Base-by-base conservation (phyloP, 2,888 invertebrate genomes). In the Limnephilus lunatus region DNA sequence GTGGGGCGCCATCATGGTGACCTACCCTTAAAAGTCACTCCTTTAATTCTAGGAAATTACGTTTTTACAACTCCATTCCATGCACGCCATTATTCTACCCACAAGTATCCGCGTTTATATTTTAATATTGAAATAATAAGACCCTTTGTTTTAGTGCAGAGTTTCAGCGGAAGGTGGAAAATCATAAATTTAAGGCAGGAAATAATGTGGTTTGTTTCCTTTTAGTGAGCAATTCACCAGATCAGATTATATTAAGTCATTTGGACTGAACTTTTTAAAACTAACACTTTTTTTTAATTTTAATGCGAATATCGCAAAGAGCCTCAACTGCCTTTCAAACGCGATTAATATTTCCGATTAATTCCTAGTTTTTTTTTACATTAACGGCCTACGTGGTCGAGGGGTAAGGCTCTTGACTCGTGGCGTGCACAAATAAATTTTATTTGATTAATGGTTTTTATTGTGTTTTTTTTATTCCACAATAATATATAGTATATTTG, bases 21-120 rank as follows among this genome's bases (percentile, higher is more conserved):
- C 82, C 82, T 35, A 83, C 82, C 82, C 32, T 83, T 35, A 83
- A 83, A 82, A 32, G 82, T 83, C 82, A 32, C 32, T 31, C 82
- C 82, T 32, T 83, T 83, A 83, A 83, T 32, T 19, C 32, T 31
- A 32, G 31, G 32, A 83, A 83, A 83, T 32, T 83, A 83, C 32
- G 32, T 25, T 32, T 82, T 83, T 32, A 83, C 68, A 68, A 68
- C 68, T 68, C 25, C 68, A 68, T 68, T 68, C 68, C 68, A 68
- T 68, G 68, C 68, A 68, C 68, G 68, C 68, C 68, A 68, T 68
- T 68, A n/a, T 68, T 68, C 68, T n/a, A 25, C 68, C 68, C 25
- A n/a, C 9, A 68, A 68, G 68, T 68, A 68, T 68, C 68, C 25
- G 68, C 25, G 68, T 68, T 68, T 68, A 68, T 68, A 25, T 68